A percentile compares a stretch with the other conserved stretches of the same genome.
phyloP scores from a whole-genome alignment of 1,140 invertebrate genomes.

The Agrypnia vestita region DNA sequence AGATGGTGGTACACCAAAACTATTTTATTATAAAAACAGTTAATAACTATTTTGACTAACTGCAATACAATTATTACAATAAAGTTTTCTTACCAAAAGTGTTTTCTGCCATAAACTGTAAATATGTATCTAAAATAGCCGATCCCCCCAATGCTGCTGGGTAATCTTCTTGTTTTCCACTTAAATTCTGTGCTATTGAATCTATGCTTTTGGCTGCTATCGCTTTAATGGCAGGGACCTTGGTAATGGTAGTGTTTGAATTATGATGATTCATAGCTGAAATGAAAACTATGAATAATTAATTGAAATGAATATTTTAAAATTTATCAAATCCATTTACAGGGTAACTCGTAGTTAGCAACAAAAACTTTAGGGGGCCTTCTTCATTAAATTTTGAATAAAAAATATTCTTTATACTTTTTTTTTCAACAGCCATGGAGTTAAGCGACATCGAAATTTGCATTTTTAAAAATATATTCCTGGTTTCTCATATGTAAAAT shows the following conservation, averaged over 20 bases:
- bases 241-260: conserved; percentile 75
- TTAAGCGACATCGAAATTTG: too few relatives aligned
- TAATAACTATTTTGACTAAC: too few relatives aligned
- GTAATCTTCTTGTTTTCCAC: conserved; percentile 67
- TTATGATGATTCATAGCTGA: conserved; percentile 73
- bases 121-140: conserved; percentile 86
- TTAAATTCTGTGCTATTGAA: conserved; percentile 65
- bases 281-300: conserved; percentile 58
- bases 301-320: conserved; percentile 22
- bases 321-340: conserved; percentile 5
- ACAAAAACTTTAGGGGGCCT: too few relatives aligned
- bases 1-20: too few relatives aligned
- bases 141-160: conserved; percentile 78
- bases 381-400: too few relatives aligned
- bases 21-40: too few relatives aligned
- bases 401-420: too few relatives aligned
- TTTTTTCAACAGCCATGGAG: too few relatives aligned
- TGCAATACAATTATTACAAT: too few relatives aligned
- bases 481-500: too few relatives aligned
- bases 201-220: conserved; percentile 79
- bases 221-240: conserved; percentile 74
- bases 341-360: too few relatives aligned
- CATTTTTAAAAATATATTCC: too few relatives aligned
- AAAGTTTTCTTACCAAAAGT: conserved; percentile 72
- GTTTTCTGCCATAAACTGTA: conserved; percentile 89